Base-by-base conservation (phyloP, 2,113 vertebrate species). In the Oryzias javanicus region DNA sequence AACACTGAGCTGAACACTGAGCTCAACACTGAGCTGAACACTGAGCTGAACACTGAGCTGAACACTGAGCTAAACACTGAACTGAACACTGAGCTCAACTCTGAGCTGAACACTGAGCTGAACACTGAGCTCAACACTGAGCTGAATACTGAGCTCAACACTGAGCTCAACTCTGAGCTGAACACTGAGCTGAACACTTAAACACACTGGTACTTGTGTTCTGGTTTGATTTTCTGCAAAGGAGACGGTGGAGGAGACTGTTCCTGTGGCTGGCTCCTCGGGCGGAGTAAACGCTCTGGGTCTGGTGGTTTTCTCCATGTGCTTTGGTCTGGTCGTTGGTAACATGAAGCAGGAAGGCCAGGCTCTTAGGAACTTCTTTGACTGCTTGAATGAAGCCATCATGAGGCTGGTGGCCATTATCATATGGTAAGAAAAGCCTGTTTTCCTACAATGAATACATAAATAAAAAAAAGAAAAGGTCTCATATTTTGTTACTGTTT, bases 341-440 rank as follows among this genome's bases (percentile, higher is more conserved):
- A 95, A 91, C 89, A 96, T 99, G 96, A 96, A 96, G 79, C 93
- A 97, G 84, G 94, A 94, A 83, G 96, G 96, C 49, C 93, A 93
- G 54, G 90, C 92, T 51, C 91, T 99, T 62, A 90, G 91, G 79
- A 95, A 98, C 72, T 97, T 99, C 88, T 99, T 98, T 55, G 91
- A 97, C 88, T 93, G 94, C 84, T 91, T 98, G 86, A 98, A 98
- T 70, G 94, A 99, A 85, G 96, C 97, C 79, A 98, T 98, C 85
- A 95, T 99, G 95, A 90, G 93, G 77, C 92, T 99, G 83, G 97
- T 99, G 82, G 90, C 95, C 80, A 90, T 98, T 80, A 95, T 98
- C 77, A 98, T 99, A 89, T 99, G 97, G 97, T 98, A 83, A 95
- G 94, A 10, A 40, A 48, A 44, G 13, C 27, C 42, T 5, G 41